phyloP scores from a whole-genome alignment of 2,888 invertebrate species.

The Drosophila hamatofila region DNA sequence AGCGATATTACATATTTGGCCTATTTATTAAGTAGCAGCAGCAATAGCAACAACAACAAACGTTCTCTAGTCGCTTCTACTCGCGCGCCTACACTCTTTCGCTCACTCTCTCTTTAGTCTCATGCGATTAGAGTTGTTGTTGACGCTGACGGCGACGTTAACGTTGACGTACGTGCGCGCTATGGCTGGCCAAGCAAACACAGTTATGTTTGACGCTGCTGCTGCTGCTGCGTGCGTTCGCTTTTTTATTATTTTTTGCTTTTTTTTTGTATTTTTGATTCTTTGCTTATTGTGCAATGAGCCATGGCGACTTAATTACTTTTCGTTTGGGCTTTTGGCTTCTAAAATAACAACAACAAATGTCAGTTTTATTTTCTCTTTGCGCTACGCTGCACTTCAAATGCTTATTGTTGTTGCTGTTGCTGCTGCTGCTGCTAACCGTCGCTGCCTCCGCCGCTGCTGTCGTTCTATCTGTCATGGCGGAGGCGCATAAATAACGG shows the following conservation, averaged over 20 bases:
- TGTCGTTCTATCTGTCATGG: slow-evolving; percentile 62
- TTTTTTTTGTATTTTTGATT: slow-evolving; percentile 55
- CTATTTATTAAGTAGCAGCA: slow-evolving; percentile 71
- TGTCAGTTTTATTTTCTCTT: slow-evolving; percentile 61
- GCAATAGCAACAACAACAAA: slow-evolving; percentile 27
- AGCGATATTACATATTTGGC: slow-evolving; percentile 78
- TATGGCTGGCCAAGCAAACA: slow-evolving; percentile 75
- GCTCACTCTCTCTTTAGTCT: slow-evolving; percentile 16
- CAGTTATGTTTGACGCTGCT: slow-evolving; percentile 69
- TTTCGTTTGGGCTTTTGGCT: slow-evolving; percentile 74
- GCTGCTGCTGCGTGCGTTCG: slow-evolving; percentile 43
- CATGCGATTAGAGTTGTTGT: slow-evolving; percentile 44
- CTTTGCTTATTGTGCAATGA: slow-evolving; percentile 81
- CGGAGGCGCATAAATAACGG: slow-evolving; percentile 72
- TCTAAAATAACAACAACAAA: slow-evolving; percentile 38
- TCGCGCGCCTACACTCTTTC: slow-evolving; percentile 36
- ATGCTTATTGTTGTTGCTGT: slow-evolving; percentile 57
- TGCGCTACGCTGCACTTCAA: slow-evolving; percentile 78
- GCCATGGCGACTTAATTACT: slow-evolving; percentile 79
- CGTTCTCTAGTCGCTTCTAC: slow-evolving; percentile 17
- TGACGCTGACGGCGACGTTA: slow-evolving; percentile 29
- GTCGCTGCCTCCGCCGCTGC: slow-evolving; percentile 7
- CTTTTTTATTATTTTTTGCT: slow-evolving; percentile 23
- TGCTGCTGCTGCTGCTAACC: slow-evolving; percentile 8
- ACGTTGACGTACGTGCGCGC: slow-evolving; percentile 36